phyloP scores from a whole-genome alignment of 1,140 invertebrate genomes.

The Helicorthomorpha holstii region DNA sequence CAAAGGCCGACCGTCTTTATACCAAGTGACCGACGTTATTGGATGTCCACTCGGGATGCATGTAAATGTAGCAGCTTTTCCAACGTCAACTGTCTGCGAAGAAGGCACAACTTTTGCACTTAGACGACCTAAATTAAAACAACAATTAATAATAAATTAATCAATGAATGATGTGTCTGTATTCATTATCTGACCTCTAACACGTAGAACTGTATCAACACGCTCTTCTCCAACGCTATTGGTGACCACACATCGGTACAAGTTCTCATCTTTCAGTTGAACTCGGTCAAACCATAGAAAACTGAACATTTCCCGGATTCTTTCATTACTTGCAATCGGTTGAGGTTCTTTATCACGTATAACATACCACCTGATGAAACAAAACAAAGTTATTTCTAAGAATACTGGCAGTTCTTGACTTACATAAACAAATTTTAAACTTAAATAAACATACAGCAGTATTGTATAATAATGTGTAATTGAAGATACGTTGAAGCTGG shows the following conservation, averaged over 20 bases:
- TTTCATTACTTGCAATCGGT: background rate
- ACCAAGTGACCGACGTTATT: conserved; percentile 22
- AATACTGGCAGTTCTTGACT: too few relatives aligned
- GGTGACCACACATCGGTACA: conserved; percentile 6
- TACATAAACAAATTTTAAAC: too few relatives aligned
- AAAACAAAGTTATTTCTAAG: too few relatives aligned
- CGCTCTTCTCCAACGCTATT: conserved; percentile 9
- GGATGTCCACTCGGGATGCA: conserved; percentile 41
- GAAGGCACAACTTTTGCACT: conserved; percentile 15
- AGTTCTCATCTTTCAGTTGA: background rate
- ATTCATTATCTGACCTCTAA: background rate
- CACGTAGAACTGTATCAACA: conserved; percentile 1
- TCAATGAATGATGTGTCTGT: too few relatives aligned
- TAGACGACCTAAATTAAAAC: background rate
- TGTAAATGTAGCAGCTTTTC: conserved; percentile 19
- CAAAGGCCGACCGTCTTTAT: conserved; percentile 17
- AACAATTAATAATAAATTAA: background rate
- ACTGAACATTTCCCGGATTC: conserved; percentile 1
- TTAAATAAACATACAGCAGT: too few relatives aligned
- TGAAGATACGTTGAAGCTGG: too few relatives aligned
- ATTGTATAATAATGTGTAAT: too few relatives aligned
- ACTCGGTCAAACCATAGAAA: conserved; percentile 4
- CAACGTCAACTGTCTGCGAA: conserved; percentile 22
- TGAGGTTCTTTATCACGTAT: background rate
- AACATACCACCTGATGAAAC: background rate